phyloP scores from a whole-genome alignment of 2,113 vertebrate species.

The Melospiza georgiana region DNA sequence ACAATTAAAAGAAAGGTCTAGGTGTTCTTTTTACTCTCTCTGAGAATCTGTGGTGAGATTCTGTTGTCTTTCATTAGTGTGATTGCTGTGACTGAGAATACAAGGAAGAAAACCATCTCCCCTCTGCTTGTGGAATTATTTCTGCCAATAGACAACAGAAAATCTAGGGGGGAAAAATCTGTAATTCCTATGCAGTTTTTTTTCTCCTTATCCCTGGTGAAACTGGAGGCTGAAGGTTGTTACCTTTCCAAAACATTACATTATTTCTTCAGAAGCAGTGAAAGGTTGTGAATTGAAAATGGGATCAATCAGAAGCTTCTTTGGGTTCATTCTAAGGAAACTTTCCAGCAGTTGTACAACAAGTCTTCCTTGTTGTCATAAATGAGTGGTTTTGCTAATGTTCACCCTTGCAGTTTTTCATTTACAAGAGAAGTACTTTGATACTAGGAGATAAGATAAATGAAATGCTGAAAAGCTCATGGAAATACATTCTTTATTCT shows the following conservation, averaged over 20 bases:
- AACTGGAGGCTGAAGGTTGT: not conserved
- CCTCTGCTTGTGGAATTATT: not conserved
- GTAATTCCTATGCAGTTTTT: not conserved
- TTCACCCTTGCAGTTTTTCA: not conserved
- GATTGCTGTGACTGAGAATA: not conserved
- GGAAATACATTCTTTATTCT: slow-evolving; percentile 2
- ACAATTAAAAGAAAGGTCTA: not conserved
- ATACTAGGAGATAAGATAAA: slow-evolving; percentile 15
- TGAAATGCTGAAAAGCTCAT: not conserved
- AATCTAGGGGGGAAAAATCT: not conserved
- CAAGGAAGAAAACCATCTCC: not conserved
- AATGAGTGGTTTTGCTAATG: not conserved
- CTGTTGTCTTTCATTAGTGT: not conserved
- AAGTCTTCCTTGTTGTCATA: not conserved
- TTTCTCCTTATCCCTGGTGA: not conserved
- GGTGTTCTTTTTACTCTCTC: not conserved
- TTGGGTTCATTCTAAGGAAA: not conserved
- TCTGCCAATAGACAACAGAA: not conserved
- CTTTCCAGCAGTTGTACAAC: not conserved
- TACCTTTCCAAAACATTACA: not conserved
- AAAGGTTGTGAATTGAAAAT: not conserved
- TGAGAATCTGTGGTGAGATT: not conserved
- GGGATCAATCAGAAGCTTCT: not conserved
- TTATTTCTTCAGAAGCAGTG: not conserved
- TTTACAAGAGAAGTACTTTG: slow-evolving; percentile 20